phyloP scores from a whole-genome alignment of 1,140 invertebrate species.

The Sminthurinus signatus region DNA sequence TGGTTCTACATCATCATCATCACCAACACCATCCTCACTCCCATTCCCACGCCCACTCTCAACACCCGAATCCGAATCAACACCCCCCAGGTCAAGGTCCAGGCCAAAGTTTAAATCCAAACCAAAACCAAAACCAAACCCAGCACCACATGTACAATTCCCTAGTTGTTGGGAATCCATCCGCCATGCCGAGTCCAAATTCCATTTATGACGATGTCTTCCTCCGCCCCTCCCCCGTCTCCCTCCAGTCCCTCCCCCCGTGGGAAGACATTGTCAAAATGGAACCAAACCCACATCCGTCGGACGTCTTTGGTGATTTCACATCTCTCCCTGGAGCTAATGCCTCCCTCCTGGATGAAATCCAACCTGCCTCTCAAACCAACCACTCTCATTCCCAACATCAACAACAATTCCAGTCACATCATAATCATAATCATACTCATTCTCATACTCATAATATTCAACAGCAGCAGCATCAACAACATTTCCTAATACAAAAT shows the following conservation, averaged over 20 bases:
- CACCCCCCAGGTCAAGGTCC: conserved; percentile 27
- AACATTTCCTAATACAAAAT: conserved; percentile 23
- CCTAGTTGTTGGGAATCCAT: conserved; percentile 44
- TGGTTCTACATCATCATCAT: neutral
- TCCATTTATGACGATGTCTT: conserved; percentile 64
- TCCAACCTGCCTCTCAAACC: neutral
- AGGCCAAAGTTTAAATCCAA: conserved; percentile 34
- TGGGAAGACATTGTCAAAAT: conserved; percentile 89
- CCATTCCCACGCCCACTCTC: neutral
- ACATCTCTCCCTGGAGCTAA: neutral
- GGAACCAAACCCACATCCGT: conserved; percentile 47
- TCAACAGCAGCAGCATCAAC: neutral
- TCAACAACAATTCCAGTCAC: neutral
- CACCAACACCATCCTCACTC: neutral
- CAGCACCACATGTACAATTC: conserved; percentile 48
- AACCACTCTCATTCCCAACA: neutral
- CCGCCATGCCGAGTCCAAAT: conserved; percentile 21
- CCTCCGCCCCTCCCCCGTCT: conserved; percentile 54
- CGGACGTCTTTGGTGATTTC: conserved; percentile 18
- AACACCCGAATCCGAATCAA: conserved; percentile 23
- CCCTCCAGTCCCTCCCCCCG: conserved; percentile 49
- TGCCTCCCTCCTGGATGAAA: conserved; percentile 28
- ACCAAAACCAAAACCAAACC: conserved; percentile 43
- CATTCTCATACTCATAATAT: conserved; percentile 5
- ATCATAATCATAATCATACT: conserved; percentile 7